phyloP scores from a whole-genome alignment of 2,797 vertebrate species.

The Rhynchotus rufescens region DNA sequence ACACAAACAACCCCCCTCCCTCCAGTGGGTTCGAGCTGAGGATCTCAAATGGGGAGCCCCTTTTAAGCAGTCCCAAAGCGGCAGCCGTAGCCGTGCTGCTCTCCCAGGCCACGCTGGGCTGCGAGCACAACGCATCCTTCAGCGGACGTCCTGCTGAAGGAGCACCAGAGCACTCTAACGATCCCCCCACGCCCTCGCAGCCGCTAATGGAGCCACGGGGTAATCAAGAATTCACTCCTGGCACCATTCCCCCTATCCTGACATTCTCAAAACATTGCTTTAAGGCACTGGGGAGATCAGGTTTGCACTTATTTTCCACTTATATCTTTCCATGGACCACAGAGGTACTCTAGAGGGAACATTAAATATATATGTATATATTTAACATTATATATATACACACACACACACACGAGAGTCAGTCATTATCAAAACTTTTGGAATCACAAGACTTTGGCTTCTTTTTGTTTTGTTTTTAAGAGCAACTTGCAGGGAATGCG shows the following conservation, averaged over 20 bases:
- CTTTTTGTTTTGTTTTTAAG: too few relatives aligned
- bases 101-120: neutral
- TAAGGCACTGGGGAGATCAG: neutral
- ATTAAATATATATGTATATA: neutral
- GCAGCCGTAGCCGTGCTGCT: neutral
- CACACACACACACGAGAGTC: too few relatives aligned
- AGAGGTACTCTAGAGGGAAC: neutral
- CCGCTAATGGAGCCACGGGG: neutral
- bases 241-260: neutral
- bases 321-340: neutral
- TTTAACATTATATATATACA: too few relatives aligned
- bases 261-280: neutral
- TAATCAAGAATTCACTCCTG: neutral
- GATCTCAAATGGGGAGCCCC: neutral
- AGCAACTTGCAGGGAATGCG: too few relatives aligned
- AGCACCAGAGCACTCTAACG: neutral
- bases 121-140: neutral
- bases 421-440: neutral
- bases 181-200: neutral
- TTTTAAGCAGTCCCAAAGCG: neutral
- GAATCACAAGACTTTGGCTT: neutral
- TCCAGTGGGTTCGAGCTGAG: neutral
- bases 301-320: neutral
- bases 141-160: neutral
- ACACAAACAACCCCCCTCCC: neutral